Percentiles rank a stretch among this genome's conserved stretches.
phyloP scores from a whole-genome alignment of 2,113 vertebrate species.

The Archocentrus centrarchus region DNA sequence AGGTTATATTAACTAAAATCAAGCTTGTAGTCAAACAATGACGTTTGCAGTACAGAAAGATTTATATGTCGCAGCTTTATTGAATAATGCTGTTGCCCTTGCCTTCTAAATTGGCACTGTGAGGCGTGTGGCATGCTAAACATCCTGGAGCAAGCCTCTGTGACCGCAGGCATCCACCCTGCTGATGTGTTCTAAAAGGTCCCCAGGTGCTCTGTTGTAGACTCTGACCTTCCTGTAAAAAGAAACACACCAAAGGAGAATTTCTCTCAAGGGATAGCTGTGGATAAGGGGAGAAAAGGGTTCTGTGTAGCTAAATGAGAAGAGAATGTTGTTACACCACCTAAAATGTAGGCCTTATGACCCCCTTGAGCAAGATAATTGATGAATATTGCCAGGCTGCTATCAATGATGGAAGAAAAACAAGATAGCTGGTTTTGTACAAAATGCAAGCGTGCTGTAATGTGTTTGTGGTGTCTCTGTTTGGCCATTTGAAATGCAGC shows the following conservation, averaged over 20 bases:
- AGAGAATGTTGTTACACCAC: background rate
- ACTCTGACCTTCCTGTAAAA: slow-evolving; percentile 23
- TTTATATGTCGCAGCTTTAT: slow-evolving; percentile 20
- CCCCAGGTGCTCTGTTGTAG: slow-evolving; percentile 30
- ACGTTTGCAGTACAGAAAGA: background rate
- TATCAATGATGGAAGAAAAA: background rate
- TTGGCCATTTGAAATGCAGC: background rate
- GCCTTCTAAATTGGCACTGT: slow-evolving; percentile 12
- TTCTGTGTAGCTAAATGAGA: background rate
- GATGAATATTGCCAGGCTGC: slow-evolving; percentile 2
- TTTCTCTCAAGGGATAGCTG: slow-evolving; percentile 20
- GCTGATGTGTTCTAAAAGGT: slow-evolving; percentile 28
- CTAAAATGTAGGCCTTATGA: background rate
- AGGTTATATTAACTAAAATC: background rate
- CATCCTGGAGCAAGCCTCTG: slow-evolving; percentile 10
- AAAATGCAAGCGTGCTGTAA: background rate
- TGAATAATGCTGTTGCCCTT: slow-evolving; percentile 32
- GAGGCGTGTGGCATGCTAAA: background rate
- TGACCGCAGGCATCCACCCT: slow-evolving; percentile 22
- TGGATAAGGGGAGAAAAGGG: background rate
- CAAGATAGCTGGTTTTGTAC: background rate
- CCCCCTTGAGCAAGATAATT: background rate
- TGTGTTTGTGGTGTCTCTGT: background rate
- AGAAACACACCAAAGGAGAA: slow-evolving; percentile 22
- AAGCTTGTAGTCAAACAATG: background rate